phyloP scores from a whole-genome alignment of 35 echinoderm and acorn worm species.

The Chiridota heheva region DNA sequence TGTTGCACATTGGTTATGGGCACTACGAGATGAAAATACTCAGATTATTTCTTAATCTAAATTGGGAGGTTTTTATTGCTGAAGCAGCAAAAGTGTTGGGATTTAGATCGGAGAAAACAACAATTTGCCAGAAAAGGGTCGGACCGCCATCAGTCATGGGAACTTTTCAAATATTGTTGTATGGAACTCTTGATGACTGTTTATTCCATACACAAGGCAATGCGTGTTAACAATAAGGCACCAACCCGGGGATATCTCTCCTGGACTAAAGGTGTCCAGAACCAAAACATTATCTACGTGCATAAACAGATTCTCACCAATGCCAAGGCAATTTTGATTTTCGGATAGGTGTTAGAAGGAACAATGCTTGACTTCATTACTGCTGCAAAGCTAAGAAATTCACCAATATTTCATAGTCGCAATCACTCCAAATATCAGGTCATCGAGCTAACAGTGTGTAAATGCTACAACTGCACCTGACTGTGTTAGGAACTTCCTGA shows the following conservation, averaged over 20 bases:
- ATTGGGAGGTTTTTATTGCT: conserved; percentile 14
- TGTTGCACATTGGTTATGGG: not conserved
- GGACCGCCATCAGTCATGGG: too few species aligned
- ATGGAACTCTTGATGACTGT: not conserved
- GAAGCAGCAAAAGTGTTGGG: not conserved
- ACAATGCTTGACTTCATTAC: not conserved
- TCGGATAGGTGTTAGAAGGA: not conserved
- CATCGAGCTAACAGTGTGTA: not conserved
- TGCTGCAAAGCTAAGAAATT: not conserved
- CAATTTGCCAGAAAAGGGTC: conserved; percentile 8
- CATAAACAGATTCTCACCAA: not conserved
- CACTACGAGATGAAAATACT: conserved; percentile 20
- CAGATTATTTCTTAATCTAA: not conserved
- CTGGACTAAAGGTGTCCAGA: not conserved
- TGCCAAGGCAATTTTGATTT: too few species aligned
- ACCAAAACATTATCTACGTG: not conserved
- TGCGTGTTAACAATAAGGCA: not conserved
- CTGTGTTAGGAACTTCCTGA: not conserved
- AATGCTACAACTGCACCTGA: not conserved
- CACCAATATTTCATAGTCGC: not conserved
- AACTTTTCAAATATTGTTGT: not conserved
- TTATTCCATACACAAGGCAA: not conserved
- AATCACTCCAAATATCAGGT: not conserved
- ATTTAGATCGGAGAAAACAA: too few species aligned
- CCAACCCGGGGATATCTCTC: not conserved